Evolutionary conservation across 2,888 invertebrate genomes (phyloP), one percentile per base, ranked within the genome.

Genomic region (Stictocephala bisonia): DNA sequence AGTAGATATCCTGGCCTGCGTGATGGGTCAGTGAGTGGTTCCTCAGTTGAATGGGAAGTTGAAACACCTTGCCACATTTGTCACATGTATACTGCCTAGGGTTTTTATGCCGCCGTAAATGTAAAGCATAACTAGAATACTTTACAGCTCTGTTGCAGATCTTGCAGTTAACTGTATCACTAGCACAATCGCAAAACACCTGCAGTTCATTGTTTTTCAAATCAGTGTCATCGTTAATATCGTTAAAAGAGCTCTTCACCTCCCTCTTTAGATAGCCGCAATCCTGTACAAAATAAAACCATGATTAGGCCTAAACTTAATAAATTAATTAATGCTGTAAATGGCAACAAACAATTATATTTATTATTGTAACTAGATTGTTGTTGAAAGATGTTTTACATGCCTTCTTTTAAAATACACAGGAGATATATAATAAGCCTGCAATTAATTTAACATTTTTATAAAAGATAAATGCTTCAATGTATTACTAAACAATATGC

Each of bases 51-150:
- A 44, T 4, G 26, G 24, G 22, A 15, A 26, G 40, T 27, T 41
- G 64, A 44, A 64, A 64, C 24, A 24, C 27, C 40, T 64, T 64
- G 40, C 64, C 64, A 22, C 64, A 64, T 2, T 40, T 64, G 24
- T 24, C 41, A 44, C 64, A 64, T 18, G 20, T 64, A 15, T 44
- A 26, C 24, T 64, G 40, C 27, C 18, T 64, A 22, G 15, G 15
- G n/a, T 64, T 24, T 11, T n/a, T 13, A 18, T 64, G 64, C 2
- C 15, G n/a, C 15, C 18, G 41, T 15, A 64, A 41, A 15, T 64
- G 64, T 15, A 15, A 44, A 26, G 40, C 44, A 18, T 64, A 64
- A 15, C n/a, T 1, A 4, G 18, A 26, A 13, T 44, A 15, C 9
- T 44, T 44, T 26, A 44, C 18, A 2, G n/a, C 13, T 27, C 26